Evolutionary conservation across 1,140 invertebrate species (phyloP), one percentile per base, ranked within the genome.

Genomic region (Streblospio benedicti): DNA sequence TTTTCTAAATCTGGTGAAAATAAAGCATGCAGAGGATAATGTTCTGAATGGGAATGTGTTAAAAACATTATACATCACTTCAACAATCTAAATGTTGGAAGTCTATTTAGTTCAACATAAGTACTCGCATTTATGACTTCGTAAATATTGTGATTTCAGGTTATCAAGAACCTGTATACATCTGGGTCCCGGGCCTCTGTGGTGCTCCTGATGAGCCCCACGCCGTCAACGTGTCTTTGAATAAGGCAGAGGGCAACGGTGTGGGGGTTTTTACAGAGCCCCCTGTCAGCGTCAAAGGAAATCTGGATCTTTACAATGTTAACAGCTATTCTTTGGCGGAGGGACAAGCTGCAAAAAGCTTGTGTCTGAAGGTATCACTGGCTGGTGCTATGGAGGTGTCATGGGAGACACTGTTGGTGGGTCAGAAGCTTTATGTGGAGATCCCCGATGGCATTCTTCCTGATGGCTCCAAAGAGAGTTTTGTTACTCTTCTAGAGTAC

Each of bases 141-240:
- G 38, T 44, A 44, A 44, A 12, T 43, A 38, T 62, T 63, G 62
- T 58, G 53, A 9, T 70, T 74, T 55, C 66, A 76, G 75, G 58
- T 62, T 69, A 44, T 72, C 81, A 59, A 84, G 84, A 72, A 90
- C 85, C 78, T 87, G 84, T 83, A 87, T 91, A 84, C 87, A 87
- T 86, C 89, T 95, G 87, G 91, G 91, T 81, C 86, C 91, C 83
- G 92, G 91, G 91, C 92, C 92, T 93, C 90, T 87, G 90, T 93
- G 88, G 90, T 90, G 87, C 83, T 89, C 88, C 90, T 93, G 91
- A 90, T 90, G 88, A 81, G 81, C 87, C 88, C 87, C 86, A 86
- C 83, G 83, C 85, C 84, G 84, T 83, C 65, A 67, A 69, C 64
- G 66, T 74, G 81, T 83, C 83, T 80, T 80, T 74, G 77, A 78